Evolutionary conservation across 1,140 invertebrate genomes (phyloP).

Genomic region (Planococcus citri): DNA sequence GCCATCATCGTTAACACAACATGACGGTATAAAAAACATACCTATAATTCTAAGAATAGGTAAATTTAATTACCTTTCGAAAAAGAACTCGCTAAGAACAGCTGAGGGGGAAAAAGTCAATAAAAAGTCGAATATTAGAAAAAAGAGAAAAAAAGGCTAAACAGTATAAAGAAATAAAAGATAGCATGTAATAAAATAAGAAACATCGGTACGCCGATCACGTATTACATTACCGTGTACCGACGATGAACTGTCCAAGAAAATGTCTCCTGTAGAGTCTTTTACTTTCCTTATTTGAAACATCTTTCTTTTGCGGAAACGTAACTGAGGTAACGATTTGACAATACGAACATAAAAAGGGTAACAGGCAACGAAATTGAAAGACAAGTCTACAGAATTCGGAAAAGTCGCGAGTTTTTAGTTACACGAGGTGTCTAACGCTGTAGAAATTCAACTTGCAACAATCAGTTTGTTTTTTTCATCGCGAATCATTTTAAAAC

Average conservation of each 20-base stretch:
- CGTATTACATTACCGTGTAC: constrained; percentile 14
- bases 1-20: too few species aligned
- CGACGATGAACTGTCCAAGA: constrained; percentile 18
- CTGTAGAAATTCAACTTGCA: not conserved
- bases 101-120: constrained; percentile 4
- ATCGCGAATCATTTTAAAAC: not conserved
- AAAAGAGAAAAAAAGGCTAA: constrained; percentile 28
- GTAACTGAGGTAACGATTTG: constrained; percentile 11
- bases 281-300: constrained; percentile 19
- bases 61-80: constrained; percentile 3
- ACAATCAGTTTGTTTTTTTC: not conserved
- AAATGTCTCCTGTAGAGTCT: constrained; percentile 7
- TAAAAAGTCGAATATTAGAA: constrained; percentile 16
- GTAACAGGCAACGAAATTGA: not conserved
- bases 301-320: constrained; percentile 6
- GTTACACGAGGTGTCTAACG: not conserved
- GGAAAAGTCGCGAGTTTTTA: not conserved
- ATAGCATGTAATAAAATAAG: constrained; percentile 16
- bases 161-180: constrained; percentile 34
- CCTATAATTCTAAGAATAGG: not conserved
- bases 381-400: not conserved
- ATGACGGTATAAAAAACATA: too few species aligned
- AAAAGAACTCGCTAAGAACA: not conserved
- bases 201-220: constrained; percentile 11
- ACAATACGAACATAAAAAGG: constrained; percentile 14